These are phyloP conservation scores for Sthenelais limicola DNA, from an alignment of 2,888 invertebrate species.

Conservation along the genomic window DNA sequence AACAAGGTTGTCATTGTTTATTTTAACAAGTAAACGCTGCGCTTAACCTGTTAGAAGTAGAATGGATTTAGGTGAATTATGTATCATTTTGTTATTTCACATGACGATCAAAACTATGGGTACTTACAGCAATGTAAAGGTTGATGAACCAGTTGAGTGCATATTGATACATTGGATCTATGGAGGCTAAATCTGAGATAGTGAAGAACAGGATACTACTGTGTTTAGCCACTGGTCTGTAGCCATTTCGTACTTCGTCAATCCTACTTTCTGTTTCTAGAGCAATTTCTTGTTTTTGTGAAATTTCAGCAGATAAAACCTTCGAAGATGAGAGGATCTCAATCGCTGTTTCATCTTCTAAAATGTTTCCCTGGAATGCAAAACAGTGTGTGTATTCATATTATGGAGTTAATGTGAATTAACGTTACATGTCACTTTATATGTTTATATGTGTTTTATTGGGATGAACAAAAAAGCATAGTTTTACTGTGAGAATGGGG, in stretches of 20 bases:
- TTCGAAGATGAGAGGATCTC: conserved; percentile 85
- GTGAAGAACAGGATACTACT: conserved; percentile 87
- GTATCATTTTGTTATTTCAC: too few species aligned
- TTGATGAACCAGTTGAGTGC: conserved; percentile 93
- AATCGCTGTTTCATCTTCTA: conserved; percentile 95
- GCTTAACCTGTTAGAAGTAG: background rate
- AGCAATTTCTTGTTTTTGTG: conserved; percentile 87
- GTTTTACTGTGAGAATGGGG: too few species aligned
- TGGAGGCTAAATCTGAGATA: conserved; percentile 88
- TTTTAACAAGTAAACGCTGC: background rate
- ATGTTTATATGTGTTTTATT: too few species aligned
- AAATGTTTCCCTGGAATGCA: conserved; percentile 87
- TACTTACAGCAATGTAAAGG: conserved; percentile 79
- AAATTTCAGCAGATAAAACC: conserved; percentile 86
- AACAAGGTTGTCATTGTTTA: background rate
- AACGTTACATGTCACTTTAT: too few species aligned
- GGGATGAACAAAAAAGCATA: too few species aligned
- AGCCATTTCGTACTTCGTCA: conserved; percentile 69
- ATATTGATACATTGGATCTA: conserved; percentile 97
- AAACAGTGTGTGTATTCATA: too few species aligned
- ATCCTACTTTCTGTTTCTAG: conserved; percentile 75
- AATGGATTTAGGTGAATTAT: background rate
- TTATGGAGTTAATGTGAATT: too few species aligned
- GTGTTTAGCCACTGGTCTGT: conserved; percentile 71
- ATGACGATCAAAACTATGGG: too few species aligned